These are phyloP conservation scores for Rhinogobius similis DNA, from an alignment of 2,113 vertebrate species.

Conservation along the genomic window DNA sequence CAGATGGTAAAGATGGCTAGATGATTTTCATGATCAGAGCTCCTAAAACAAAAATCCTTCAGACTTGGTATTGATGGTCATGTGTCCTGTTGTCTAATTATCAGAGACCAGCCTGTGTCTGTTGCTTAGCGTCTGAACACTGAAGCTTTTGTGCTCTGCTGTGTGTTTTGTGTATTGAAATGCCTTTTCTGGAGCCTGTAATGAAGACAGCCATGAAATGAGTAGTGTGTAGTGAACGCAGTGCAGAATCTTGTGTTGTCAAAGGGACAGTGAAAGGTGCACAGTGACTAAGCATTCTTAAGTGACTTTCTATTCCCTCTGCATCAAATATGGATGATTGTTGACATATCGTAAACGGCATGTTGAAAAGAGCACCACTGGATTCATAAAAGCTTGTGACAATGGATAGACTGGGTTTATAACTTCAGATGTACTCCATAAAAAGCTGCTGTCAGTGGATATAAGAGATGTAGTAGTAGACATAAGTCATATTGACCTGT, in stretches of 20 bases:
- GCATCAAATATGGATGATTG: not conserved
- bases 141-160: constrained; percentile 32
- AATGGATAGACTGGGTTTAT: not conserved
- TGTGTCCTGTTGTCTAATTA: constrained; percentile 17
- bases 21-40: not conserved
- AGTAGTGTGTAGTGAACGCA: not conserved
- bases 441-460: not conserved
- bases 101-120: not conserved
- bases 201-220: not conserved
- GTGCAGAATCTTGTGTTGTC: not conserved
- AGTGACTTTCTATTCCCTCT: not conserved
- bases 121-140: constrained; percentile 36
- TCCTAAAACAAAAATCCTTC: not conserved
- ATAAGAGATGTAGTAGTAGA: not conserved
- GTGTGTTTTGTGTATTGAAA: not conserved
- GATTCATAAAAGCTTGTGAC: not conserved
- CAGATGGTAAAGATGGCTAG: not conserved
- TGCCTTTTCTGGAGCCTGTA: not conserved
- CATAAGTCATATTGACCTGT: constrained; percentile 7
- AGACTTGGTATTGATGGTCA: not conserved
- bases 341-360: not conserved
- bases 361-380: not conserved
- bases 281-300: constrained; percentile 41
- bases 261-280: not conserved
- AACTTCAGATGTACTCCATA: not conserved